These are phyloP conservation scores for Tetheella fluctuosa DNA, from an alignment of 2,888 invertebrate species.

Conservation along the genomic window DNA sequence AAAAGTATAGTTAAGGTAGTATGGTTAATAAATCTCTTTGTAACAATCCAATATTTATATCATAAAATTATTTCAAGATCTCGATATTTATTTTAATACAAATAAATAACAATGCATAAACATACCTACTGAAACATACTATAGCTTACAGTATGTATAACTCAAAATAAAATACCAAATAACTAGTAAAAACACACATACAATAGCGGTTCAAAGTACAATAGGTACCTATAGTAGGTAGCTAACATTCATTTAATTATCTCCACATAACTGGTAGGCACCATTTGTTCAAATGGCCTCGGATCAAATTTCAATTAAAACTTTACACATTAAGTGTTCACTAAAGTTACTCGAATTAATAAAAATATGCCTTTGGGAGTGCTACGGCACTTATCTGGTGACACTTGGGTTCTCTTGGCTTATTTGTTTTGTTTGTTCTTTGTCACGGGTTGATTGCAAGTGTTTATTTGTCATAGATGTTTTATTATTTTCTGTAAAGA, in stretches of 20 bases:
- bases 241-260: background rate
- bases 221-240: background rate
- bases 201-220: background rate
- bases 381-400: constrained; percentile 18
- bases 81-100: too few relatives aligned
- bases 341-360: constrained; percentile 50
- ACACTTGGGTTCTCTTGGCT: background rate
- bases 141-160: background rate
- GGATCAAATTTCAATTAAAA: constrained; percentile 80
- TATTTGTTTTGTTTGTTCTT: constrained; percentile 11
- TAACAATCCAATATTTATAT: too few relatives aligned
- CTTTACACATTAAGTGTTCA: constrained; percentile 66
- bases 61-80: too few relatives aligned
- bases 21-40: too few relatives aligned
- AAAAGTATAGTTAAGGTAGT: too few relatives aligned
- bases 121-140: background rate
- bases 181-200: background rate
- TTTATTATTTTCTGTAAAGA: background rate
- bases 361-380: constrained; percentile 70
- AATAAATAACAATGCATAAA: too few relatives aligned
- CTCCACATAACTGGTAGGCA: constrained; percentile 21
- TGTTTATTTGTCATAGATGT: background rate
- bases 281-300: constrained; percentile 39
- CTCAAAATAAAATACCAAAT: background rate
- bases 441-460: constrained; percentile 1